Conservation (phyloP, 1,140 invertebrate genomes). For the Calosoma granatense region DNA sequence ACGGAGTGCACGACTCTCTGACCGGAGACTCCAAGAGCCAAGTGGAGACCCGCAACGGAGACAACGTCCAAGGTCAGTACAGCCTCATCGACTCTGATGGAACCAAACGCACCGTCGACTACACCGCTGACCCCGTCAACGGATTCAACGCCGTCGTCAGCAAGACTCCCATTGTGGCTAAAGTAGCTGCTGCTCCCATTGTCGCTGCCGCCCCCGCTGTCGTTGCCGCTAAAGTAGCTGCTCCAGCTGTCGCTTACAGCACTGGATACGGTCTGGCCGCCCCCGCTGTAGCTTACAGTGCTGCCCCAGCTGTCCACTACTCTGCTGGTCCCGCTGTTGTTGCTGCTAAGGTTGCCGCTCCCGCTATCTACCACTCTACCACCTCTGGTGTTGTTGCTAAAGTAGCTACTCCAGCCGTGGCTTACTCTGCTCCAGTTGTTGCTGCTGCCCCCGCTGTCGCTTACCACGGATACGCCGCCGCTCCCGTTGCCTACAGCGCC, state of each 20-base stretch:
- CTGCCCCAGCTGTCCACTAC: slow-evolving; percentile 15
- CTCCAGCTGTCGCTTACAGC: slow-evolving; percentile 37
- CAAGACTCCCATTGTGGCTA: slow-evolving; percentile 20
- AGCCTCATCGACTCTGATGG: slow-evolving; percentile 54
- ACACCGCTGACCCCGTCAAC: slow-evolving; percentile 45
- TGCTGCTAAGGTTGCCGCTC: slow-evolving; percentile 23
- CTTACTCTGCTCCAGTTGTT: slow-evolving; percentile 22
- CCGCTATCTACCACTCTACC: slow-evolving; percentile 20
- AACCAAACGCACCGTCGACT: slow-evolving; percentile 49
- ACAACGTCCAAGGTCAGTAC: slow-evolving; percentile 54
- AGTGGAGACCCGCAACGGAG: slow-evolving; percentile 45
- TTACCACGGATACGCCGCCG: slow-evolving; percentile 5
- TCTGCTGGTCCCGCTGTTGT: slow-evolving; percentile 17
- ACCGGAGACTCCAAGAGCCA: slow-evolving; percentile 49
- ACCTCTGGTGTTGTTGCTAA: slow-evolving; percentile 19
- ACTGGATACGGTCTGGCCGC: no score
- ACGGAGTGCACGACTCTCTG: slow-evolving; percentile 45
- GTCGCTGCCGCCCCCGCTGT: slow-evolving; percentile 34
- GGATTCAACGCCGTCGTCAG: slow-evolving; percentile 35
- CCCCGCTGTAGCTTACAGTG: slow-evolving; percentile 15
- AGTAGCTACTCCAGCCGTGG: slow-evolving; percentile 23
- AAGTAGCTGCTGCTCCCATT: slow-evolving; percentile 28
- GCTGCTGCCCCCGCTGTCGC: slow-evolving; percentile 27
- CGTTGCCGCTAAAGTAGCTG: slow-evolving; percentile 34
- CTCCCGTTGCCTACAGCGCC: slow-evolving; percentile 12